A percentile compares a stretch with the other conserved stretches of the same genome.
Evolutionary conservation across 2,797 vertebrate genomes (phyloP).

Genomic region (Onychomys arenicola): DNA sequence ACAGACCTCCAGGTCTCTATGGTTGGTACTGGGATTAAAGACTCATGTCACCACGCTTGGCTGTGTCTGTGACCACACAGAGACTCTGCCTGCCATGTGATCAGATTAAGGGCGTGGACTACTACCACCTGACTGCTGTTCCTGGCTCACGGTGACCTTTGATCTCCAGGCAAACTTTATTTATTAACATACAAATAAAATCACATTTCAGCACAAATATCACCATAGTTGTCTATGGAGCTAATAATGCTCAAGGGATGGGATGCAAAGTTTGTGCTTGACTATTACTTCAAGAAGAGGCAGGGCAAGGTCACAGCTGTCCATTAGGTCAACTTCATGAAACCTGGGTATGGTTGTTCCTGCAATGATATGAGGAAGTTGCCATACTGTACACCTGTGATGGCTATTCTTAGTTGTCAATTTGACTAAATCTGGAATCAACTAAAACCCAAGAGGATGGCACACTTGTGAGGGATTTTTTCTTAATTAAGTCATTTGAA

Average conservation of each 20-base stretch:
- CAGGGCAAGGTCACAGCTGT: slow-evolving; percentile 95
- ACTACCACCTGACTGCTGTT: too few species aligned
- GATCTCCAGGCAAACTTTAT: too few species aligned
- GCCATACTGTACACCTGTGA: slow-evolving; percentile 90
- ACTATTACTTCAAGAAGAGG: slow-evolving; percentile 96
- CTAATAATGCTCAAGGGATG: slow-evolving; percentile 92
- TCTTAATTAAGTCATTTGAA: neutral
- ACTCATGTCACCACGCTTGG: too few species aligned
- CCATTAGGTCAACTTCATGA: slow-evolving; percentile 99
- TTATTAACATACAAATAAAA: too few species aligned
- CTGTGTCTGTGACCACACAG: too few species aligned
- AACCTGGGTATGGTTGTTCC: slow-evolving; percentile 94
- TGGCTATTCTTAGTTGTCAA: neutral
- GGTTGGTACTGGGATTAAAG: too few species aligned
- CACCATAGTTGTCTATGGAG: slow-evolving; percentile 95
- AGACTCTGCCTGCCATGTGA: too few species aligned
- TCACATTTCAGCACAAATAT: too few species aligned
- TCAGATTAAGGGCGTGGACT: too few species aligned
- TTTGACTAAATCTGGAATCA: neutral
- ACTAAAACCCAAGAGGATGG: neutral
- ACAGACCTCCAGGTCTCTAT: too few species aligned
- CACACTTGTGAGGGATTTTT: neutral
- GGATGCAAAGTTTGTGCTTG: slow-evolving; percentile 95
- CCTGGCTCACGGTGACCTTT: too few species aligned
- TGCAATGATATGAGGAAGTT: slow-evolving; percentile 95